These are phyloP conservation scores for Rhamnusium bicolor DNA, from an alignment of 2,888 invertebrate genomes.

Conservation along the genomic window DNA sequence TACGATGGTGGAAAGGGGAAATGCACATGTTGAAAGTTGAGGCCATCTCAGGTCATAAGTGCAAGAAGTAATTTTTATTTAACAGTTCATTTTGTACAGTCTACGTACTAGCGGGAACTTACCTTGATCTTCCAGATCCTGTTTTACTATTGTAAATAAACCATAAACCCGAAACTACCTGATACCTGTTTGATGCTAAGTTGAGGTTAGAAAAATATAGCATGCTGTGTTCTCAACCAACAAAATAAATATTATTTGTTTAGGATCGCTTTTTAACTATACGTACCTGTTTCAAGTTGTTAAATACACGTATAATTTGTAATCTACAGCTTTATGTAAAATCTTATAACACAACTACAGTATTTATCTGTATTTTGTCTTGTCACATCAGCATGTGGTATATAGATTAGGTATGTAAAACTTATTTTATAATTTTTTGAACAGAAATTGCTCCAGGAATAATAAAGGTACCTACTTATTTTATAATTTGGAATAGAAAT, in stretches of 20 bases:
- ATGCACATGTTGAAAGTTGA: slow-evolving; percentile 18
- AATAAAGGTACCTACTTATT: too few relatives aligned
- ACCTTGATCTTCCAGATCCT: slow-evolving; percentile 18
- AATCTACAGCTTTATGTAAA: too few relatives aligned
- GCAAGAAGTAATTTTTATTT: slow-evolving; percentile 23
- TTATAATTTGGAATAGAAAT: neutral
- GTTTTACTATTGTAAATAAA: slow-evolving; percentile 15
- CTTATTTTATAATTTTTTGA: too few relatives aligned
- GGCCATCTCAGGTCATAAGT: slow-evolving; percentile 34
- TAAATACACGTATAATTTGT: too few relatives aligned
- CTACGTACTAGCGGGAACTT: slow-evolving; percentile 12
- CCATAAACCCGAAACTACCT: slow-evolving; percentile 22
- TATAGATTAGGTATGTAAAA: too few relatives aligned
- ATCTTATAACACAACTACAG: too few relatives aligned
- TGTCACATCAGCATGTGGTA: too few relatives aligned
- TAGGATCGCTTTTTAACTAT: neutral
- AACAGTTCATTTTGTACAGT: neutral
- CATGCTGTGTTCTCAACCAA: neutral
- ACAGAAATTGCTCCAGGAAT: too few relatives aligned
- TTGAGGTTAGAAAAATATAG: slow-evolving; percentile 25
- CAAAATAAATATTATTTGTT: neutral
- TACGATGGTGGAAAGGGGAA: slow-evolving; percentile 1
- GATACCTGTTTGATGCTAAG: slow-evolving; percentile 12
- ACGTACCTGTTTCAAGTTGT: too few relatives aligned
- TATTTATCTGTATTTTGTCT: too few relatives aligned